Evolutionary conservation across 53 echinoderm and acorn worm genomes (phyloP).

Genomic region (Echinometra lucunter): DNA sequence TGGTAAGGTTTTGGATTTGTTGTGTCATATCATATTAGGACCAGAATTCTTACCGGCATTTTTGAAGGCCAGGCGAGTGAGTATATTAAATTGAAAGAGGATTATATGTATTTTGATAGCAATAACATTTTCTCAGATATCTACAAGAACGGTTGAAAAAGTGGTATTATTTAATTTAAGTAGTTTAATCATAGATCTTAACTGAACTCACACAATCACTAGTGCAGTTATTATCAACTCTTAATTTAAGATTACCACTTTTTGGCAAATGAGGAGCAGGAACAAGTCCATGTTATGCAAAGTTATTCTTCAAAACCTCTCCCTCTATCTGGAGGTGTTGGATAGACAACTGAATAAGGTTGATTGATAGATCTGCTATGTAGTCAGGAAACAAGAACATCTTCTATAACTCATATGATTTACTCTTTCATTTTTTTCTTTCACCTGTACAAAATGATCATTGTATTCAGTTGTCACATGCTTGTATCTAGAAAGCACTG

Average conservation of each 20-base stretch:
- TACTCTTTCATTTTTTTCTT: background rate
- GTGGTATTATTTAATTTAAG: background rate
- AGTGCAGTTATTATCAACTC: background rate
- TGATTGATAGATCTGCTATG: no score
- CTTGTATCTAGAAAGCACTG: background rate
- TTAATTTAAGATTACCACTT: background rate
- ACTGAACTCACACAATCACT: background rate
- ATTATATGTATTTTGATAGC: background rate
- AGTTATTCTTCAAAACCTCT: background rate
- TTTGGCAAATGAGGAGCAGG: background rate
- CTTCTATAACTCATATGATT: no score
- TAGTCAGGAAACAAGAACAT: no score
- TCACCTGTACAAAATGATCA: background rate
- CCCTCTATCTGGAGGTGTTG: no score
- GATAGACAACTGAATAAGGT: no score
- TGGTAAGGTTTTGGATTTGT: slow-evolving; percentile 72
- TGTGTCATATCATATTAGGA: background rate
- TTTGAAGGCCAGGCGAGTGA: background rate
- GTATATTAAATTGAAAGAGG: background rate
- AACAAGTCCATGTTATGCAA: background rate
- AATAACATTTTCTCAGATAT: background rate
- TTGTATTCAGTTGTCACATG: background rate
- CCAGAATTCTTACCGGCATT: background rate
- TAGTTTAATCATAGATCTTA: background rate
- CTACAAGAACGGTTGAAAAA: background rate